phyloP scores from a whole-genome alignment of 2,888 invertebrate species.

The Hirtodrosophila alboralis region DNA sequence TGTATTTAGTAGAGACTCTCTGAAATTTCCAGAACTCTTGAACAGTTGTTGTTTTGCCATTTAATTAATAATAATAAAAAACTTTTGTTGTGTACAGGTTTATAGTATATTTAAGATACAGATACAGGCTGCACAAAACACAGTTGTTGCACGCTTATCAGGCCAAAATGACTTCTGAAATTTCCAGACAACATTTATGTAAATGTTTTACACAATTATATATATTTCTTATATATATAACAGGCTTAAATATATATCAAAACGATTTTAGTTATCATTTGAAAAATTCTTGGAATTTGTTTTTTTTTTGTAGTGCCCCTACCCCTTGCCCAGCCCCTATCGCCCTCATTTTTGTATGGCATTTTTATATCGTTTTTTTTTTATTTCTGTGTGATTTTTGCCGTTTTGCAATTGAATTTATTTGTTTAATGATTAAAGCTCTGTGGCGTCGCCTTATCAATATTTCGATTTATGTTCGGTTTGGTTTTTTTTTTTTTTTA shows the following conservation, averaged over 20 bases:
- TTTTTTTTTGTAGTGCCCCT: conserved; percentile 15
- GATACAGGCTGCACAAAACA: too few relatives aligned
- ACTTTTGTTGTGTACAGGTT: too few relatives aligned
- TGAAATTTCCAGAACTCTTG: conserved; percentile 27
- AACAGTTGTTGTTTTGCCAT: conserved; percentile 35
- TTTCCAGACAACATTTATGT: too few relatives aligned
- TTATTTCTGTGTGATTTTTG: conserved; percentile 57
- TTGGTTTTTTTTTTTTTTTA: conserved; percentile 4
- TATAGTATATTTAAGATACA: too few relatives aligned
- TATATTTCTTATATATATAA: too few relatives aligned
- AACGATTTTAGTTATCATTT: conserved; percentile 47
- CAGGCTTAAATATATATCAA: too few relatives aligned
- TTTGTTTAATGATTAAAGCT: conserved; percentile 54
- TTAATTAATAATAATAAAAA: too few relatives aligned
- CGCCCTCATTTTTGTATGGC: conserved; percentile 33
- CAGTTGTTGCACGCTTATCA: too few relatives aligned
- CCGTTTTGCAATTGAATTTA: conserved; percentile 63
- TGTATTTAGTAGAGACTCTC: too few relatives aligned
- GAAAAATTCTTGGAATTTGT: conserved; percentile 57
- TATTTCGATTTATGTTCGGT: conserved; percentile 34
- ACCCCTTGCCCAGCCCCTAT: not conserved
- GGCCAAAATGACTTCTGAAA: too few relatives aligned
- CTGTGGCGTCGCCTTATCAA: conserved; percentile 41
- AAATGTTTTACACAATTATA: too few relatives aligned
- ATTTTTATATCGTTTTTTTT: conserved; percentile 51